Evolutionary conservation across 2,113 vertebrate species (phyloP).

Genomic region (Dipodomys spectabilis): DNA sequence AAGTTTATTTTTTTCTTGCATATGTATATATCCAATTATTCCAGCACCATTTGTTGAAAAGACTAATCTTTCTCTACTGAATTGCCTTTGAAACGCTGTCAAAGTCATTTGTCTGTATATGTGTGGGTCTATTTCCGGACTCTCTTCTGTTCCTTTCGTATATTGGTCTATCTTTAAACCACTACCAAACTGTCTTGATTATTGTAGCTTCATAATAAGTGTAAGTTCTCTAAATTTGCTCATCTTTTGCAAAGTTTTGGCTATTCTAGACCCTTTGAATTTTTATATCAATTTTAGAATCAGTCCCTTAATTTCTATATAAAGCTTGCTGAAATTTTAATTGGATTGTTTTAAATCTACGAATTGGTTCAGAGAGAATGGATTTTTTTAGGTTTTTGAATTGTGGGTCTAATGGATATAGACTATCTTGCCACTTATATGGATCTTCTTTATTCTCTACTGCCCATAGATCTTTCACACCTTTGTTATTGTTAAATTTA

Average conservation of each 20-base stretch:
- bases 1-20: slow-evolving; percentile 69
- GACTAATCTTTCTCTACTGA: slow-evolving; percentile 69
- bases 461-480: background rate
- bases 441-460: background rate
- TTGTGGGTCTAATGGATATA: background rate
- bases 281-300: slow-evolving; percentile 63
- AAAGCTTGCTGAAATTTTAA: slow-evolving; percentile 52
- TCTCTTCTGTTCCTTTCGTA: slow-evolving; percentile 48
- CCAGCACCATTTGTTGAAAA: slow-evolving; percentile 72
- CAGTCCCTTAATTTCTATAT: slow-evolving; percentile 62
- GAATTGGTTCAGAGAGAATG: background rate
- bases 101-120: slow-evolving; percentile 64
- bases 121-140: slow-evolving; percentile 47
- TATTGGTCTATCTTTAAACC: slow-evolving; percentile 57
- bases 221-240: slow-evolving; percentile 33
- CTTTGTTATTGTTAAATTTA: background rate
- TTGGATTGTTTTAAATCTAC: slow-evolving; percentile 54
- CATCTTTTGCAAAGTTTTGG: slow-evolving; percentile 29
- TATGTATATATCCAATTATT: slow-evolving; percentile 68
- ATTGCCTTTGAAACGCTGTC: slow-evolving; percentile 72
- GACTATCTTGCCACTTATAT: background rate
- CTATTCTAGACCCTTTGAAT: slow-evolving; percentile 51
- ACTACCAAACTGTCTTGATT: slow-evolving; percentile 57
- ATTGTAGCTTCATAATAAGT: slow-evolving; percentile 57
- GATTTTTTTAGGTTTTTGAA: slow-evolving; percentile 14